Evolutionary conservation across 2,888 invertebrate genomes (phyloP).

Genomic region (Torymus auratus): DNA sequence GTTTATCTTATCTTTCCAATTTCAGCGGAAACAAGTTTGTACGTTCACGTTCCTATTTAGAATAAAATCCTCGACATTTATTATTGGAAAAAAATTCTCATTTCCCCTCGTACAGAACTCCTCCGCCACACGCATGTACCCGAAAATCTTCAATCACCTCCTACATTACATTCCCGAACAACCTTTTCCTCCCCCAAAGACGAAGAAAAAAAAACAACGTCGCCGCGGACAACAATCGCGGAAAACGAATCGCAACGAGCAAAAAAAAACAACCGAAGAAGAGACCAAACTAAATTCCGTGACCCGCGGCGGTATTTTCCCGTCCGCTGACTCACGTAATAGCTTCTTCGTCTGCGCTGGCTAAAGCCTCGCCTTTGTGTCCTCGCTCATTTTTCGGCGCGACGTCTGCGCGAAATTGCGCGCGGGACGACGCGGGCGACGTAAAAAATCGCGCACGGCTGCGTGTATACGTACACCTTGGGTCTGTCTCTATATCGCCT

Average conservation of each 20-base stretch:
- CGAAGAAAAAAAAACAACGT: neutral
- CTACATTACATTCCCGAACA: too few relatives aligned
- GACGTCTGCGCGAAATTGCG: slow-evolving; percentile 26
- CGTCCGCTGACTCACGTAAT: slow-evolving; percentile 50
- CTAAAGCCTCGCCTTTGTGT: neutral
- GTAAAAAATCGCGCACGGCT: neutral
- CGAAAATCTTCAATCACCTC: too few relatives aligned
- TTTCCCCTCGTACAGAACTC: too few relatives aligned
- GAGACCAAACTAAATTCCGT: slow-evolving; percentile 20
- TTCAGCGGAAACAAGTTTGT: too few relatives aligned
- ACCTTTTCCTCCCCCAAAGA: too few relatives aligned
- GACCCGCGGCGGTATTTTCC: slow-evolving; percentile 38
- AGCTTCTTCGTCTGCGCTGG: neutral
- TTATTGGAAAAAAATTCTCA: too few relatives aligned
- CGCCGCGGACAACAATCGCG: slow-evolving; percentile 4
- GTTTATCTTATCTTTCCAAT: too few relatives aligned
- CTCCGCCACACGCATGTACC: too few relatives aligned
- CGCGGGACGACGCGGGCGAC: neutral
- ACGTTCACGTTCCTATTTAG: too few relatives aligned
- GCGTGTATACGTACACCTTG: too few relatives aligned
- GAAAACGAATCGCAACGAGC: neutral
- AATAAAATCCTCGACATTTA: too few relatives aligned
- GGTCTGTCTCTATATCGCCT: too few relatives aligned
- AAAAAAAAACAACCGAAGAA: neutral
- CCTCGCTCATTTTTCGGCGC: slow-evolving; percentile 35